Evolutionary conservation across 2,797 vertebrate species (phyloP), one percentile per base, ranked within the genome.

Genomic region (Sebastiscus tertius): DNA sequence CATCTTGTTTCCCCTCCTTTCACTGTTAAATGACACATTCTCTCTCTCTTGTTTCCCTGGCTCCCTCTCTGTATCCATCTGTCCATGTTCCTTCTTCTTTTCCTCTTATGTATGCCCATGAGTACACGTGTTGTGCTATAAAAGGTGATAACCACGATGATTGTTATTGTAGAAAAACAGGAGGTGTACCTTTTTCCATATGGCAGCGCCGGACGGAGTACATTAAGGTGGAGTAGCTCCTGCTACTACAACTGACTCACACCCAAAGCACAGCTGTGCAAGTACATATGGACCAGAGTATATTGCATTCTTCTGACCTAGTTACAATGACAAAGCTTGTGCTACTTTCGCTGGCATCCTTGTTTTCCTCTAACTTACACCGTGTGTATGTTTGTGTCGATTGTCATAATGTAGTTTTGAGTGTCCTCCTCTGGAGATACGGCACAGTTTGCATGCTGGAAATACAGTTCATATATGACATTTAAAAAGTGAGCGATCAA

Each of bases 291-390:
- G 76, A 81, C 83, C n/a, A 33, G 63, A 80, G 79, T 69, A 76
- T 61, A 82, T 75, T 81, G 87, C 65, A 77, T 76, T 83, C 65
- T 86, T 79, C 69, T 94, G 92, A 93, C 93, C 92, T 86, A 93
- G 74, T 91, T 94, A 85, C 75, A 78, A 59, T 72, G 66, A 78
- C 81, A 79, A 62, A 52, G 80, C 77, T 71, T 46, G 75, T 62
- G 62, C 75, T 68, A 67, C 66, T 87, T 83, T 33, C 3, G 31
- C 46, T 63, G 59, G 10, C 5, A 52, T 69, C 8, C 54, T 75
- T 75, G 20, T 75, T 80, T 81, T 79, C 20, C n/a, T 59, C 27
- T 6, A 61, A 33, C 42, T 59, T 9, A 29, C 7, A 55, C n/a
- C 3, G 2, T 16, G 7, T 72, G 12, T 39, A 5, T n/a, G 13